These are phyloP conservation scores for Accipiter virgatus DNA, from an alignment of 2,113 vertebrate species.

Conservation along the genomic window DNA sequence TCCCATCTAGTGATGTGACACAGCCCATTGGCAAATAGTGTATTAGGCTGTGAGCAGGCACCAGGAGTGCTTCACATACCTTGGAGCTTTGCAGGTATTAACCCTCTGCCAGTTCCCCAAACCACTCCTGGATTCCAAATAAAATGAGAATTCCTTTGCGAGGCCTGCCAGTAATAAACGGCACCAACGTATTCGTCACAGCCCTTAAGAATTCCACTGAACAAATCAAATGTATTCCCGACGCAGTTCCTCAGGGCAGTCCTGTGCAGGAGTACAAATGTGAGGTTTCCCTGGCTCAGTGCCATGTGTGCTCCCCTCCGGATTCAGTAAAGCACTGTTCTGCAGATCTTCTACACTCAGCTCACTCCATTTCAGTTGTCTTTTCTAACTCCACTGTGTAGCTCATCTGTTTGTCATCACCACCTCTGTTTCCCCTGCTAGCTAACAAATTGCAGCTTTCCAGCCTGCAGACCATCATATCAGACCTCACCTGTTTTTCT, in stretches of 20 bases:
- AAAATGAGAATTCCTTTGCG: conserved; percentile 14
- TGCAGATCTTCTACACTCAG: not conserved
- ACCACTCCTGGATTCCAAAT: conserved; percentile 57
- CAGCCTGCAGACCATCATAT: not conserved
- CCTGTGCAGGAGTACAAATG: conserved; percentile 20
- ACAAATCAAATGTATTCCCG: not conserved
- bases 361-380: not conserved
- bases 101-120: not conserved
- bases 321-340: not conserved
- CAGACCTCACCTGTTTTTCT: not conserved
- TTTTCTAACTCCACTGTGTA: not conserved
- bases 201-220: not conserved
- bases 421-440: not conserved
- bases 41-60: not conserved
- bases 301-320: not conserved
- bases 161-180: conserved; percentile 36
- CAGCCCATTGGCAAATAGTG: not conserved
- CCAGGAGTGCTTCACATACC: not conserved
- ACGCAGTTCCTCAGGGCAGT: not conserved
- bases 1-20: not conserved
- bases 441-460: not conserved
- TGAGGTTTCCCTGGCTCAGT: not conserved
- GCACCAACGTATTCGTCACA: not conserved
- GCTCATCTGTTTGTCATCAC: not conserved
- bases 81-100: conserved; percentile 3